These are phyloP conservation scores for Dynastes maya DNA, from an alignment of 2,888 invertebrate species.

Conservation along the genomic window DNA sequence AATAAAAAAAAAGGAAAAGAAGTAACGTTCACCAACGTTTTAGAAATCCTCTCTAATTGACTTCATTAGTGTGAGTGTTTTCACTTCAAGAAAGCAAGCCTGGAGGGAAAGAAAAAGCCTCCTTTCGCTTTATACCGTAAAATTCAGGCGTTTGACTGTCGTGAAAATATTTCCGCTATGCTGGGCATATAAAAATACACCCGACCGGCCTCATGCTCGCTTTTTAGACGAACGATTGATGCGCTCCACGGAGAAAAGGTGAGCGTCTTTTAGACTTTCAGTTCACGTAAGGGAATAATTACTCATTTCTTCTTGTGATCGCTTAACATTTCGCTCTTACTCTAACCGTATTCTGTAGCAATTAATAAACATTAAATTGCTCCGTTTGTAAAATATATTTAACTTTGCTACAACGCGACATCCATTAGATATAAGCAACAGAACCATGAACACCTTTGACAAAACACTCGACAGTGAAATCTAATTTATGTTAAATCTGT, in stretches of 20 bases:
- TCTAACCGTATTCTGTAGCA: not conserved
- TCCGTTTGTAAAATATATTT: too few relatives aligned
- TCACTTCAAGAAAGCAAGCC: conserved; percentile 34
- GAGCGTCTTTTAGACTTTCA: conserved; percentile 25
- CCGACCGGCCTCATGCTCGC: not conserved
- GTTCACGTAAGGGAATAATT: conserved; percentile 31
- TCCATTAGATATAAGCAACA: too few relatives aligned
- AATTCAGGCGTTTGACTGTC: conserved; percentile 41
- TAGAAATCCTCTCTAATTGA: conserved; percentile 43
- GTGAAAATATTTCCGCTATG: conserved; percentile 37
- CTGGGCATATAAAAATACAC: conserved; percentile 21
- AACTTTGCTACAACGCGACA: too few relatives aligned
- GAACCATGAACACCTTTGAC: too few relatives aligned
- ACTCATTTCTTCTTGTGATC: conserved; percentile 26
- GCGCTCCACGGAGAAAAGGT: conserved; percentile 6
- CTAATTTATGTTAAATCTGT: too few relatives aligned
- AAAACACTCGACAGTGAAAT: too few relatives aligned
- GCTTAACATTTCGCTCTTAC: not conserved
- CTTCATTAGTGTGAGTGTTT: conserved; percentile 45
- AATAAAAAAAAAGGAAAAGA: conserved; percentile 1
- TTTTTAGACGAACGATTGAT: not conserved
- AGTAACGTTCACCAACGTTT: conserved; percentile 34
- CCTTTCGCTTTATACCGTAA: conserved; percentile 5
- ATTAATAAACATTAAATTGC: conserved; percentile 25
- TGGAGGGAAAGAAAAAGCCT: conserved; percentile 9